Evolutionary conservation across 2,797 vertebrate species (phyloP).

Genomic region (Oceanodroma leucorhoa): DNA sequence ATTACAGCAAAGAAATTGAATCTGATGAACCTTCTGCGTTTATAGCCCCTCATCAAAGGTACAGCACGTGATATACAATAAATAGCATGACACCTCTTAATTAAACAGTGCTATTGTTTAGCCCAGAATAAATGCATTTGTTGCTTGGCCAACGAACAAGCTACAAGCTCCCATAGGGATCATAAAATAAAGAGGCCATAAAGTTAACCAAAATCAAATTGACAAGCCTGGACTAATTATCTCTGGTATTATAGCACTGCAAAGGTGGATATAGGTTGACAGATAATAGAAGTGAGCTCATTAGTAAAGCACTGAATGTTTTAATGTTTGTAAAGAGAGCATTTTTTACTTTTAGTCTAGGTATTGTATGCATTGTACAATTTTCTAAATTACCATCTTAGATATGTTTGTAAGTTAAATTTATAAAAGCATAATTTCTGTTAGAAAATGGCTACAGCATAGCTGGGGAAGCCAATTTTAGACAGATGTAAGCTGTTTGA

Average conservation of each 20-base stretch:
- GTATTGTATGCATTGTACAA: background rate
- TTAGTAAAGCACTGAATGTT: constrained; percentile 27
- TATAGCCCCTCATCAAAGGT: constrained; percentile 67
- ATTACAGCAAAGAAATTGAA: constrained; percentile 74
- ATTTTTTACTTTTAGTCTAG: background rate
- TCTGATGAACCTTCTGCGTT: constrained; percentile 64
- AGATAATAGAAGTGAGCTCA: constrained; percentile 60
- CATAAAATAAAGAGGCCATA: constrained; percentile 71
- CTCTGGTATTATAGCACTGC: constrained; percentile 81
- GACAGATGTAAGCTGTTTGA: background rate
- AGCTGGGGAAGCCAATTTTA: background rate
- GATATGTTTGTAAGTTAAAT: background rate
- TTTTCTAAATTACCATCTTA: constrained; percentile 14
- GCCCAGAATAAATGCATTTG: constrained; percentile 53
- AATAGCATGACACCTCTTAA: constrained; percentile 75
- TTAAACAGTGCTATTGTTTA: constrained; percentile 74
- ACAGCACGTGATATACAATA: constrained; percentile 59
- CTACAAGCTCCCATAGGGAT: constrained; percentile 74
- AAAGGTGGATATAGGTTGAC: constrained; percentile 70
- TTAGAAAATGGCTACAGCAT: background rate
- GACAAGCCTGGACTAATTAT: constrained; percentile 88
- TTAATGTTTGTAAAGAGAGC: constrained; percentile 36
- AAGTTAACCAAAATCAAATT: constrained; percentile 87
- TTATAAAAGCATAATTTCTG: background rate
- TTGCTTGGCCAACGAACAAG: constrained; percentile 39